Evolutionary conservation across 2,888 invertebrate genomes (phyloP).

Genomic region (Dysmachus trigonus): DNA sequence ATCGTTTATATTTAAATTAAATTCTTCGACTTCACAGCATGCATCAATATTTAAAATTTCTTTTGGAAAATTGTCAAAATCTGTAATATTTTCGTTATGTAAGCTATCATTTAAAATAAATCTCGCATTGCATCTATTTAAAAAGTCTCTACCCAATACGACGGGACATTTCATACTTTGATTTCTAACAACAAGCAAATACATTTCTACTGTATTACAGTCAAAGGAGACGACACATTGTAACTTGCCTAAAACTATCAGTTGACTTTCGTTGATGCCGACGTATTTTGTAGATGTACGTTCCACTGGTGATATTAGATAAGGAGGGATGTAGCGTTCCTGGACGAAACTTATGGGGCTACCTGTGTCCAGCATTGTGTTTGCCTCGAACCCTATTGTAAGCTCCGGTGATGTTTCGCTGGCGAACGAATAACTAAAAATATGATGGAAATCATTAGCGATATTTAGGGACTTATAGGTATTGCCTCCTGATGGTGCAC

Average conservation of each 20-base stretch:
- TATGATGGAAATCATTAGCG: background rate
- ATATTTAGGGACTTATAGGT: background rate
- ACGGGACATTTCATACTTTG: background rate
- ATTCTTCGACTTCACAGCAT: too few species aligned
- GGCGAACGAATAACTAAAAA: background rate
- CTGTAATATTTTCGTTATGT: background rate
- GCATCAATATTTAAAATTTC: too few species aligned
- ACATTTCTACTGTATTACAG: background rate
- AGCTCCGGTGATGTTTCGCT: background rate
- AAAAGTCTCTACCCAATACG: background rate
- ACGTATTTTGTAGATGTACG: background rate
- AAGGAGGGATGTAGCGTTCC: slow-evolving; percentile 5
- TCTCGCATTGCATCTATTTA: background rate
- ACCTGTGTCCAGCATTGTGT: background rate
- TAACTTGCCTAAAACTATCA: background rate
- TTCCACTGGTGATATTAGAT: background rate
- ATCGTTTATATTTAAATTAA: too few species aligned
- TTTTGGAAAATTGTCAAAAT: too few species aligned
- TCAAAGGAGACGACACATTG: slow-evolving; percentile 16
- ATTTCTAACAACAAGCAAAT: background rate
- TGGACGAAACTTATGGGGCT: slow-evolving; percentile 10
- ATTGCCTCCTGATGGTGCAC: too few species aligned
- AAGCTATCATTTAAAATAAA: background rate
- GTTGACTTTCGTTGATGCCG: slow-evolving; percentile 15
- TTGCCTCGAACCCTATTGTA: background rate